phyloP scores from a whole-genome alignment of 2,888 invertebrate genomes.

The Ferdinandea cuprea region DNA sequence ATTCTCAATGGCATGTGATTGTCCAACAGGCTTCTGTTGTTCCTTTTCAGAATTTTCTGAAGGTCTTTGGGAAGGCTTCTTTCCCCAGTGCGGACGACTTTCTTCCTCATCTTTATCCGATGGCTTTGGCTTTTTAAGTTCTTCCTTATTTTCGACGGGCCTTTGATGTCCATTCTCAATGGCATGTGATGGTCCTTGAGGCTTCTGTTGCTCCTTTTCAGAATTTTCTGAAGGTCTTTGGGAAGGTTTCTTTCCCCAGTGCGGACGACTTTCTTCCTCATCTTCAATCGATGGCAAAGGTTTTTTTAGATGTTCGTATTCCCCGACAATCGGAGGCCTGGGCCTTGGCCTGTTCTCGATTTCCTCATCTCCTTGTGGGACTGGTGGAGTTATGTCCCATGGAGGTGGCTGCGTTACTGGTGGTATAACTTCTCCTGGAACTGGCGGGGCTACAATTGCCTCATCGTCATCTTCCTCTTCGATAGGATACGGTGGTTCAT shows the following conservation, averaged over 20 bases:
- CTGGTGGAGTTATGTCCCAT: no score
- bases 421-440: background rate
- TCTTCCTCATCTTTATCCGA: background rate
- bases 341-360: background rate
- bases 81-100: background rate
- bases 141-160: slow-evolving; percentile 4
- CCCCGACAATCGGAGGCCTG: slow-evolving; percentile 3
- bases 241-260: background rate
- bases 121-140: background rate
- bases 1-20: no score
- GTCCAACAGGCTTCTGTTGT: background rate
- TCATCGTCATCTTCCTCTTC: background rate
- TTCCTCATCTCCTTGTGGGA: no score
- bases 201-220: background rate
- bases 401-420: no score
- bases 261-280: background rate
- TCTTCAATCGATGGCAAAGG: background rate
- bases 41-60: background rate
- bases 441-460: background rate
- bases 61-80: background rate
- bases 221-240: background rate
- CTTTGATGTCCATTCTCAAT: no score
- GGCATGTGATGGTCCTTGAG: no score
- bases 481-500: background rate
- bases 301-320: background rate